Conservation (phyloP, 2,113 vertebrate genomes). For the Leptobrachium ailaonicum region DNA sequence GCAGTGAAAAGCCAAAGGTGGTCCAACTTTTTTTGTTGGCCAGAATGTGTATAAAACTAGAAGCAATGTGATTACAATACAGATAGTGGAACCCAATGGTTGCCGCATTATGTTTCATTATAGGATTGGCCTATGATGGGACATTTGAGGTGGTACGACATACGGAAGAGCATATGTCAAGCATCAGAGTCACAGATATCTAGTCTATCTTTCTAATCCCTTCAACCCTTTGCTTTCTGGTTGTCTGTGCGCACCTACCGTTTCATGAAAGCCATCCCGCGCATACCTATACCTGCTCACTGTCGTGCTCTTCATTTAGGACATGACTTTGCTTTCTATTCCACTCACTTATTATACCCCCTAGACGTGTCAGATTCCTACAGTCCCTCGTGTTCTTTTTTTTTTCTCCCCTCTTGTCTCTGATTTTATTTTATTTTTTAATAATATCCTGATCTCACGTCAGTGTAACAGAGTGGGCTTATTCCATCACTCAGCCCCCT, state of each 20-base stretch:
- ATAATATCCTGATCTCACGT: conserved; percentile 43
- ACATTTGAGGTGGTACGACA: too few species aligned
- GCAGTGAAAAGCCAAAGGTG: too few species aligned
- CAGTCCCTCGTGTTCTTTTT: conserved; percentile 25
- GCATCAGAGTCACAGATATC: too few species aligned
- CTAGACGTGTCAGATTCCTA: conserved; percentile 1
- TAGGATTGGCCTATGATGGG: too few species aligned
- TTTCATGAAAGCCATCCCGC: conserved; percentile 6
- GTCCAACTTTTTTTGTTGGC: too few species aligned
- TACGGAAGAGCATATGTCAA: too few species aligned
- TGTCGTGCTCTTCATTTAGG: conserved; percentile 21
- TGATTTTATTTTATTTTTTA: conserved; percentile 20
- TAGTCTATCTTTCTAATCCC: background rate
- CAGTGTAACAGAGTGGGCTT: conserved; percentile 39
- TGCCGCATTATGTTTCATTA: too few species aligned
- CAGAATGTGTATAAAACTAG: too few species aligned
- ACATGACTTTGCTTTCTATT: background rate
- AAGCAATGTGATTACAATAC: too few species aligned
- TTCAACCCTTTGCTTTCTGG: background rate
- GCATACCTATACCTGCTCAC: background rate
- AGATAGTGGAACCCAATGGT: too few species aligned
- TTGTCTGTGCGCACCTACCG: conserved; percentile 8
- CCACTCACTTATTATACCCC: conserved; percentile 3
- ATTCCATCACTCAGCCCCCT: conserved; percentile 18
- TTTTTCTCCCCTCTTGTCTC: background rate